Percentiles rank a stretch among this genome's conserved stretches.
Evolutionary conservation across 2,113 vertebrate genomes (phyloP).

Genomic region (Amphiprion percula): DNA sequence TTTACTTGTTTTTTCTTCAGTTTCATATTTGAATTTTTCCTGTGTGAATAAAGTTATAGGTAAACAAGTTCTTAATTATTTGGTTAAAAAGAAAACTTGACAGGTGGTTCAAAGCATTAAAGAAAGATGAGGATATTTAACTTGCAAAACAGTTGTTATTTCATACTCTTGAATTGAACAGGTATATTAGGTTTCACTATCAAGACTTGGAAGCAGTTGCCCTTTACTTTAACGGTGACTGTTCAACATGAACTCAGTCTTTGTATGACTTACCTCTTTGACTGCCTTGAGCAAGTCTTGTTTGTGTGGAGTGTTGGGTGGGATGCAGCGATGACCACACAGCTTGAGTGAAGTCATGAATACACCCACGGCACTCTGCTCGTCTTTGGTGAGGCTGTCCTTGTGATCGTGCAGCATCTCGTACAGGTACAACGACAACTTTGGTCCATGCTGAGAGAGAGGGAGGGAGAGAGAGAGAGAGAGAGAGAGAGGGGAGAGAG

Average conservation of each 20-base stretch:
- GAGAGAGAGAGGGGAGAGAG: neutral
- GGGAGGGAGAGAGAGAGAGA: neutral
- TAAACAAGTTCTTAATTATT: neutral
- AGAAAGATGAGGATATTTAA: neutral
- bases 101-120: neutral
- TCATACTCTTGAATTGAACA: neutral
- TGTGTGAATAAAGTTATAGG: slow-evolving; percentile 61
- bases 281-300: slow-evolving; percentile 91
- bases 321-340: slow-evolving; percentile 92
- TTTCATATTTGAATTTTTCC: slow-evolving; percentile 94
- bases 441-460: slow-evolving; percentile 91
- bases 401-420: slow-evolving; percentile 92
- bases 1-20: slow-evolving; percentile 91
- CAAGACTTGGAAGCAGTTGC: neutral
- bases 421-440: slow-evolving; percentile 93
- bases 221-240: slow-evolving; percentile 5
- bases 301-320: slow-evolving; percentile 87
- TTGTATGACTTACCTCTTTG: slow-evolving; percentile 86
- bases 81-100: neutral
- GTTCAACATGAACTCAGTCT: neutral
- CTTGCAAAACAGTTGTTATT: slow-evolving; percentile 6
- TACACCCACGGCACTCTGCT: slow-evolving; percentile 84
- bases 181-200: neutral
- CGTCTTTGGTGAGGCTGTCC: slow-evolving; percentile 88
- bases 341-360: slow-evolving; percentile 91